Evolutionary conservation across 2,113 vertebrate species (phyloP).

Genomic region (Numida meleagris): DNA sequence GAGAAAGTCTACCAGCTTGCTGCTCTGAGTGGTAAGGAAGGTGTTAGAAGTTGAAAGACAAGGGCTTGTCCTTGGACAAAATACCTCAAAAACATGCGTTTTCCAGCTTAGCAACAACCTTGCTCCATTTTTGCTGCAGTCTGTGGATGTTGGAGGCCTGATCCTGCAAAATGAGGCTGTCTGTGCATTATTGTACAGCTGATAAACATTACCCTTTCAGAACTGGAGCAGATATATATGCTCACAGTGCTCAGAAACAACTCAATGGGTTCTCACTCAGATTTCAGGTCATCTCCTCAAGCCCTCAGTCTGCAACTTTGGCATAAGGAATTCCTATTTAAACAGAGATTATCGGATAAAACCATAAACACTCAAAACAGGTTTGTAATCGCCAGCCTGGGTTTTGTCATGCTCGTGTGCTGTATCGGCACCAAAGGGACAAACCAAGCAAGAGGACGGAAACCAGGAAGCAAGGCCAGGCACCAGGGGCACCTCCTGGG

Average conservation of each 20-base stretch:
- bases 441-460: not conserved
- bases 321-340: not conserved
- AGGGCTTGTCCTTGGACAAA: not conserved
- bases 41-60: not conserved
- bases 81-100: conserved; percentile 22
- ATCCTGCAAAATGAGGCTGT: not conserved
- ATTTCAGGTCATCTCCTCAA: conserved; percentile 15
- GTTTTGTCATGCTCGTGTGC: not conserved
- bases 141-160: not conserved
- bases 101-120: conserved; percentile 4
- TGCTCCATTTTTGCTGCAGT: not conserved
- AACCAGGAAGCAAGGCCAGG: not conserved
- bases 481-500: not conserved
- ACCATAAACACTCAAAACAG: not conserved
- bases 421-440: not conserved
- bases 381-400: not conserved
- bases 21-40: not conserved
- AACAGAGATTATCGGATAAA: not conserved
- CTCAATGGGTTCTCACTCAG: conserved; percentile 33
- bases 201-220: not conserved
- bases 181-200: not conserved
- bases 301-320: not conserved
- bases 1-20: not conserved
- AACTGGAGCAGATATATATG: not conserved
- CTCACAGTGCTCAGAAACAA: conserved; percentile 11